Evolutionary conservation across 2,888 invertebrate species (phyloP).

Genomic region (Nomada ruficornis): DNA sequence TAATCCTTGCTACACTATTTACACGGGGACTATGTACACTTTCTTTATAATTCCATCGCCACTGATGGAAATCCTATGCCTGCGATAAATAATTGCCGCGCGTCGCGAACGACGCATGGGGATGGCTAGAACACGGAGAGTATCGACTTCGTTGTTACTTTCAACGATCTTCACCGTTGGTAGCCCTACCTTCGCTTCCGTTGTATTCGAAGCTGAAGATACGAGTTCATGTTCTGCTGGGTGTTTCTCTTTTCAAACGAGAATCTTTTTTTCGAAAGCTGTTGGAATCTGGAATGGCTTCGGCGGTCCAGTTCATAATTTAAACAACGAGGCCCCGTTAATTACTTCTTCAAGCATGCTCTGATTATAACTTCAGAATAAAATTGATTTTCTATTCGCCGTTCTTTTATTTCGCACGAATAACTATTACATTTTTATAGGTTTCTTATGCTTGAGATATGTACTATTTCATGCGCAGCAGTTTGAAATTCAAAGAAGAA

Average conservation of each 20-base stretch:
- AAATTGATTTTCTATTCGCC: no score
- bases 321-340: no score
- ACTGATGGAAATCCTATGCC: conserved; percentile 33
- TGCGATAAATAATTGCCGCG: conserved; percentile 51
- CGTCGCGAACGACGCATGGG: conserved; percentile 12
- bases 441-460: no score
- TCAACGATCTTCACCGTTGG: conserved; percentile 57
- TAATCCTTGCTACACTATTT: conserved; percentile 74
- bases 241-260: background rate
- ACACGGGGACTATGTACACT: conserved; percentile 74
- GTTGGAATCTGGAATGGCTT: background rate
- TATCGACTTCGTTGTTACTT: conserved; percentile 63
- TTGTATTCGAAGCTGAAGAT: background rate
- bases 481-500: no score
- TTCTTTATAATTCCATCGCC: conserved; percentile 49
- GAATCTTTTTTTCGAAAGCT: background rate
- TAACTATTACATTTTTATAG: no score
- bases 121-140: conserved; percentile 45
- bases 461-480: no score
- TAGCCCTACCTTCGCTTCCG: conserved; percentile 26
- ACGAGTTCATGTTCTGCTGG: background rate
- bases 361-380: no score
- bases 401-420: no score
- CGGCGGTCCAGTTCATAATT: background rate
- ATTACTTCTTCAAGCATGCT: no score